Percentiles rank a stretch among this genome's conserved stretches.
These are phyloP conservation scores for Eupeodes luniger DNA, from an alignment of 2,888 invertebrate species.

Conservation along the genomic window DNA sequence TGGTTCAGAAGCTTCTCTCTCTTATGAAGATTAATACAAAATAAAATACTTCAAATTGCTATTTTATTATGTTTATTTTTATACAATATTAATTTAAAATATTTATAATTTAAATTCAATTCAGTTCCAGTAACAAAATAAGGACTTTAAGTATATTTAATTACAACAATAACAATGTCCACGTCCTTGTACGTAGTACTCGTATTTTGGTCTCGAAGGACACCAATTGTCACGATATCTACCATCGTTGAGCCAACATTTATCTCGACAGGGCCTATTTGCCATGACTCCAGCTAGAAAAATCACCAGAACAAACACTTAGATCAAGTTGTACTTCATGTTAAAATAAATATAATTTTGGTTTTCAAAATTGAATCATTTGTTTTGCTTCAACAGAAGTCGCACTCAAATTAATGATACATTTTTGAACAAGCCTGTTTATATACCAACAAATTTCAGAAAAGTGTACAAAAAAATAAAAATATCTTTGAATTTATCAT, in stretches of 20 bases:
- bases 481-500: too few relatives aligned
- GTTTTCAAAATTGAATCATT: too few relatives aligned
- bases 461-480: too few relatives aligned
- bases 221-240: not conserved
- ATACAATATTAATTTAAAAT: too few relatives aligned
- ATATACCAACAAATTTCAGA: too few relatives aligned
- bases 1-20: too few relatives aligned
- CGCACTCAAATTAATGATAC: not conserved
- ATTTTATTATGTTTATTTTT: too few relatives aligned
- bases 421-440: not conserved
- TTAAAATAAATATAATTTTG: not conserved
- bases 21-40: too few relatives aligned
- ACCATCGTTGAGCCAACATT: not conserved
- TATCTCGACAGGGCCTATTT: not conserved
- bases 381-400: not conserved
- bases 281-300: not conserved
- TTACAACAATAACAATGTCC: slow-evolving; percentile 2
- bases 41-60: too few relatives aligned
- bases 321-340: not conserved
- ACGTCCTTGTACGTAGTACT: not conserved
- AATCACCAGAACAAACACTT: not conserved
- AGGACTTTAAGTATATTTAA: too few relatives aligned
- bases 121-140: too few relatives aligned
- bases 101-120: too few relatives aligned
- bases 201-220: not conserved